Conservation (phyloP, 2,888 invertebrate species). For the Lamellibrachia satsuma region DNA sequence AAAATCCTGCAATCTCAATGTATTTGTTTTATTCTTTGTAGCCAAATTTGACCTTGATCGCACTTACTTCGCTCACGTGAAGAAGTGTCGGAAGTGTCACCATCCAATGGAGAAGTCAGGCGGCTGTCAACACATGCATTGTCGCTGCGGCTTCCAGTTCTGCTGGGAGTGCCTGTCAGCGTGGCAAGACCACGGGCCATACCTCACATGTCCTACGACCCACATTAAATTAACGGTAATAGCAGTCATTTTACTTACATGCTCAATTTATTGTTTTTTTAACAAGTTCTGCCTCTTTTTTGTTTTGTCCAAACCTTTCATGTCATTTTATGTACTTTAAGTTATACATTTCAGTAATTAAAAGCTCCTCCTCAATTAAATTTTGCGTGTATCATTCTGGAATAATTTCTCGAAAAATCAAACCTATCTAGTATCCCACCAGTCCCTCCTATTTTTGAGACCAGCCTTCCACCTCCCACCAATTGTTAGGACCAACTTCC, state of each 20-base stretch:
- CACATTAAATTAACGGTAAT: not conserved
- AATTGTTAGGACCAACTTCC: too few relatives aligned
- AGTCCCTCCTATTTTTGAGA: too few relatives aligned
- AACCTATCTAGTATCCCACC: too few relatives aligned
- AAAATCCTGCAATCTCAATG: too few relatives aligned
- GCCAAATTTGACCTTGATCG: not conserved
- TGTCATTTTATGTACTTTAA: not conserved
- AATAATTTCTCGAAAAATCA: too few relatives aligned
- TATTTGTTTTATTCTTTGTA: not conserved
- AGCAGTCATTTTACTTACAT: not conserved
- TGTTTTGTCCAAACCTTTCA: not conserved
- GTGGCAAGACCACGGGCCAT: slow-evolving; percentile 32
- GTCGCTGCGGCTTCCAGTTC: slow-evolving; percentile 41
- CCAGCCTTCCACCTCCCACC: too few relatives aligned
- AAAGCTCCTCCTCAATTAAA: too few relatives aligned
- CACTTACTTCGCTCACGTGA: slow-evolving; percentile 34
- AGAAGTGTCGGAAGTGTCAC: slow-evolving; percentile 44
- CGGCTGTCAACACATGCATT: slow-evolving; percentile 45
- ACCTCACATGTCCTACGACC: not conserved
- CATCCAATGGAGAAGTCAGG: slow-evolving; percentile 46
- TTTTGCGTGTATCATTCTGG: too few relatives aligned
- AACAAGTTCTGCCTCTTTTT: not conserved
- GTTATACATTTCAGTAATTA: too few relatives aligned
- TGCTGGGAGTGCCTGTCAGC: slow-evolving; percentile 44
- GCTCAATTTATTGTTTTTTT: not conserved